A percentile compares a stretch with the other conserved stretches of the same genome.
These are phyloP conservation scores for Dendrolimus pini DNA, from an alignment of 2,888 invertebrate genomes.

Conservation along the genomic window DNA sequence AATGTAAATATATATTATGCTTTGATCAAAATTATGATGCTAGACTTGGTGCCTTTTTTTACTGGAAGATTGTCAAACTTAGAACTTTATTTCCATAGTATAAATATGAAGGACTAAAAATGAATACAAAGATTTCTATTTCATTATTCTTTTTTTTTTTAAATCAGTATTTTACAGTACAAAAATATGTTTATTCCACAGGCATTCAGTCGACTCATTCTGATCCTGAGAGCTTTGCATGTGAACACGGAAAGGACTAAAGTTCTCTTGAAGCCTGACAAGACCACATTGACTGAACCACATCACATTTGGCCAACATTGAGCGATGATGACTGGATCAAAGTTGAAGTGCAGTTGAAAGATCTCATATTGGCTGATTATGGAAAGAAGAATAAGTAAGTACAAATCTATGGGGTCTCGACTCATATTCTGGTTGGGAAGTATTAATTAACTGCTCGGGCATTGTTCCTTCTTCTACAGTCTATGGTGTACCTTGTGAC, in stretches of 20 bases:
- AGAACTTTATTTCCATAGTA: too few species aligned
- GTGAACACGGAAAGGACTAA: constrained; percentile 99
- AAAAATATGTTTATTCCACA: constrained; percentile 25
- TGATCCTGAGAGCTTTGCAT: constrained; percentile 97
- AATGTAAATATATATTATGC: too few species aligned
- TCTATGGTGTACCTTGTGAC: background rate
- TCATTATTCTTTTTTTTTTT: too few species aligned
- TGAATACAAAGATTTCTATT: too few species aligned
- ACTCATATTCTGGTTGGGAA: too few species aligned
- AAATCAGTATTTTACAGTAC: too few species aligned
- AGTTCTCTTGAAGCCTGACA: constrained; percentile 98
- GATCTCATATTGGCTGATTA: constrained; percentile 99
- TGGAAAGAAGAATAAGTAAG: constrained; percentile 98
- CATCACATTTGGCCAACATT: constrained; percentile 99
- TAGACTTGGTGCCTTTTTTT: too few species aligned
- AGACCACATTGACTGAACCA: constrained; percentile 98
- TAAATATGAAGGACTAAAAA: too few species aligned
- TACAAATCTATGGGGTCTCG: constrained; percentile 1
- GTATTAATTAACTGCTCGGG: background rate
- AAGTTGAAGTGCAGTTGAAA: constrained; percentile 98
- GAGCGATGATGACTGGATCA: constrained; percentile 99
- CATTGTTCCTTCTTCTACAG: constrained; percentile 1
- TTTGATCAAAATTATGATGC: too few species aligned
- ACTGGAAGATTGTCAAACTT: too few species aligned
- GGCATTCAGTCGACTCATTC: constrained; percentile 97